Evolutionary conservation across 1,140 invertebrate genomes (phyloP), one percentile per base, ranked within the genome.

Genomic region (Macrotrachela quadricornifera): DNA sequence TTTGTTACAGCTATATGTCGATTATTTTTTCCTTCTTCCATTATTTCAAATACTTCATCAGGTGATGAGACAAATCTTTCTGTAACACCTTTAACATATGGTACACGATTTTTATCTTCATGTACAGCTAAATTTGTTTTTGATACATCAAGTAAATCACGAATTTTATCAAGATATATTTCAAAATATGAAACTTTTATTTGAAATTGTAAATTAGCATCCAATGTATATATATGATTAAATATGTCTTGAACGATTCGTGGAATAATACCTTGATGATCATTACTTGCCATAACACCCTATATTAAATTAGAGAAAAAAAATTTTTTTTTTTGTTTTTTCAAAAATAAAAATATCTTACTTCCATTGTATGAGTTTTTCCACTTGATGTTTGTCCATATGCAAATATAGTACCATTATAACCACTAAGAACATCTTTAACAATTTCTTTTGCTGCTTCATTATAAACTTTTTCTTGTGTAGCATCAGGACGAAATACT

Each of bases 391-490:
- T 99, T 74, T 99, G 92, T 57, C 94, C 92, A 73, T 99, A 99
- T n/a, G 94, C 94, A 75, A 99, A 99, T 66, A 99, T 97, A 51
- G 94, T 97, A 57, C 94, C 94, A 74, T 99, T 97, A 73, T 96
- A 99, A 14, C 92, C 94, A 62, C 82, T 83, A 60, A 99, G 76
- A 9, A 97, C 92, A 78, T 99, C 92, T 21, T 47, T 47, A 12
- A 56, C 55, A 17, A 56, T 52, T 46, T 42, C 50, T 45, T 46
- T 52, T 0, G 50, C 55, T 14, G 55, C 45, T 13, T 66, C 65
- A 43, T 63, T 62, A 62, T 68, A 69, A 47, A 99, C 91, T 76
- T 92, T 86, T 68, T 96, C 91, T 78, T 97, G 92, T 13, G 85
- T 85, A 57, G 85, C 83, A 74, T 91, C 88, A 60, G 88, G 85